Evolutionary conservation across 92 coral and sea anemone genomes (phyloP).

Genomic region (Phenganax marumi): DNA sequence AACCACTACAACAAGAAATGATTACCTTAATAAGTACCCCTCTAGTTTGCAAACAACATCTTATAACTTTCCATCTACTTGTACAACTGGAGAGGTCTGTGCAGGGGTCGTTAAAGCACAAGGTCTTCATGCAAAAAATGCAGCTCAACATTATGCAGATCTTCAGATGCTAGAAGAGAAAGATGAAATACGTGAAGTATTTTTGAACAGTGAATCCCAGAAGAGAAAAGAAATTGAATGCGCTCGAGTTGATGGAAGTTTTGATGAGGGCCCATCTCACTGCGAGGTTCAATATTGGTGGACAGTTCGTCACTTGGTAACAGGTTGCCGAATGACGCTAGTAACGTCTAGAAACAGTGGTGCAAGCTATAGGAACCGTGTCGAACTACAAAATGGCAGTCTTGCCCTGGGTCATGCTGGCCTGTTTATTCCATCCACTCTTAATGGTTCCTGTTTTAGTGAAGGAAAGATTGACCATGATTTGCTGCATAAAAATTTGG

Average conservation of each 20-base stretch:
- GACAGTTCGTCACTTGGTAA: conserved; percentile 47
- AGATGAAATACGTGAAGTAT: conserved; percentile 50
- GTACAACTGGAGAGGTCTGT: conserved; percentile 32
- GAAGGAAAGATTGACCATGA: conserved; percentile 48
- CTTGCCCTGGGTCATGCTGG: conserved; percentile 59
- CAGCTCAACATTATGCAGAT: conserved; percentile 43
- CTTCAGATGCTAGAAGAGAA: conserved; percentile 50
- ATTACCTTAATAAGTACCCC: conserved; percentile 30
- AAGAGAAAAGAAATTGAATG: conserved; percentile 55
- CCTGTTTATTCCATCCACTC: conserved; percentile 67
- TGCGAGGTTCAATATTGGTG: conserved; percentile 65
- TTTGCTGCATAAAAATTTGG: conserved; percentile 51
- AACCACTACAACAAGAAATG: conserved; percentile 15
- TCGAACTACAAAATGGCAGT: conserved; percentile 68
- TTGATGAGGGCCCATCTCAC: conserved; percentile 65
- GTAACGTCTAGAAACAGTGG: conserved; percentile 66
- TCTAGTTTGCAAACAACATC: conserved; percentile 35
- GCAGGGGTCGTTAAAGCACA: conserved; percentile 45
- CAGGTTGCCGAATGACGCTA: conserved; percentile 36
- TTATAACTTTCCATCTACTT: conserved; percentile 30
- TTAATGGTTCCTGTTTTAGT: conserved; percentile 55
- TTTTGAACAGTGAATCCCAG: conserved; percentile 46
- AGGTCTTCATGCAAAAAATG: conserved; percentile 24
- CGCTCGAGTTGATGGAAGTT: conserved; percentile 57
- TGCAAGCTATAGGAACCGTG: conserved; percentile 60